Evolutionary conservation across 2,113 vertebrate genomes (phyloP).

Genomic region (Sorex araneus): DNA sequence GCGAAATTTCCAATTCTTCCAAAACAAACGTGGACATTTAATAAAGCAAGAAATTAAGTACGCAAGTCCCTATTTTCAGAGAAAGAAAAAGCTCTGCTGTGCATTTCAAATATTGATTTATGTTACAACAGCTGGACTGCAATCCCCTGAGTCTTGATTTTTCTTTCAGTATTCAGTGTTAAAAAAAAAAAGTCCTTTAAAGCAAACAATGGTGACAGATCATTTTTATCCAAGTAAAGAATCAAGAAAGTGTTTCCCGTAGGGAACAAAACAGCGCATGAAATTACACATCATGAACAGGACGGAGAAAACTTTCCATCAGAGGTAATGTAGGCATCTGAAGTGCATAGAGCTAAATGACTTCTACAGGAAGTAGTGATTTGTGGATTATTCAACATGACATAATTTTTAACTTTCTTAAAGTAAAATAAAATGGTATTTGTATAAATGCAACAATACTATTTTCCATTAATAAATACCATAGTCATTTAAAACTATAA

Average conservation of each 20-base stretch:
- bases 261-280: constrained; percentile 41
- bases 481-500: not conserved
- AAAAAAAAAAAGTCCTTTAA: constrained; percentile 70
- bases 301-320: constrained; percentile 55
- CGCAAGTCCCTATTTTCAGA: constrained; percentile 66
- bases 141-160: constrained; percentile 72
- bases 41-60: constrained; percentile 79
- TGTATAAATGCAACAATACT: not conserved
- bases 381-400: not conserved
- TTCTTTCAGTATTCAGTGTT: constrained; percentile 75
- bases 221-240: constrained; percentile 78
- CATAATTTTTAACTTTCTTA: constrained; percentile 14
- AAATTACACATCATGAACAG: constrained; percentile 70
- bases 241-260: constrained; percentile 61
- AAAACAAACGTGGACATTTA: constrained; percentile 73
- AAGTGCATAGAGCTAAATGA: constrained; percentile 30
- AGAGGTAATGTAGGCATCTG: constrained; percentile 53
- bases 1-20: constrained; percentile 54
- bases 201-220: constrained; percentile 74
- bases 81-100: constrained; percentile 69
- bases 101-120: constrained; percentile 87
- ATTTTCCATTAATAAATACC: not conserved
- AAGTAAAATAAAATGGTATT: constrained; percentile 3
- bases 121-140: constrained; percentile 71
- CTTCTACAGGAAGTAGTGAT: not conserved